Evolutionary conservation across 1,140 invertebrate genomes (phyloP), one percentile per base, ranked within the genome.

Genomic region (Leptopilina clavipes): DNA sequence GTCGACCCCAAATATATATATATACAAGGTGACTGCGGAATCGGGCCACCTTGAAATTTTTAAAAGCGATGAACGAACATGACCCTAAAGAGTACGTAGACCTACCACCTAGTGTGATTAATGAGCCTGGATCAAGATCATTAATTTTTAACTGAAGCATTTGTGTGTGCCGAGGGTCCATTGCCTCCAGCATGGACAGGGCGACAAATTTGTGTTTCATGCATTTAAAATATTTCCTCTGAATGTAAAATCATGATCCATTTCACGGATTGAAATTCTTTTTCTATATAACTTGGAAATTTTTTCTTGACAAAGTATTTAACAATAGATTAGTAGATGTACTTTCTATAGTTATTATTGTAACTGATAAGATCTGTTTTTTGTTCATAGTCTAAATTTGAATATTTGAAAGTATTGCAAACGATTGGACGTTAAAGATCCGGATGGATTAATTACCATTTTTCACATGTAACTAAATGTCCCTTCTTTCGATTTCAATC

Each of bases 51-150:
- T 52, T 52, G 48, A 52, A 52, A 52, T 52, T 52, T 52, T 52
- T 52, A 52, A n/a, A 52, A 52, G 37, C 48, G 48, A 52, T 52
- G 48, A 52, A 52, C 48, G 48, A 52, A 52, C 48, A 52, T 52
- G 48, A 52, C 48, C 48, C 48, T 8, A 52, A n/a, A 52, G 48
- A n/a, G 48, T 17, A 52, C 48, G 14, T 17, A 52, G 48, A 52
- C 48, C 48, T 52, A 52, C 48, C 48, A 17, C 48, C n/a, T 52
- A 52, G 48, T 52, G n/a, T 52, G 48, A 52, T 52, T 52, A 52
- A 52, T 52, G 14, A 52, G 14, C 44, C 44, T 45, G 44, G 11
- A 45, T 45, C 44, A 45, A 45, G 44, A 45, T 45, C n/a, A 17
- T 52, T 52, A 52, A 52, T 52, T 52, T 52, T 52, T 52, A 52